phyloP scores from a whole-genome alignment of 2,113 vertebrate genomes.

The Cricetomys ansorgei region DNA sequence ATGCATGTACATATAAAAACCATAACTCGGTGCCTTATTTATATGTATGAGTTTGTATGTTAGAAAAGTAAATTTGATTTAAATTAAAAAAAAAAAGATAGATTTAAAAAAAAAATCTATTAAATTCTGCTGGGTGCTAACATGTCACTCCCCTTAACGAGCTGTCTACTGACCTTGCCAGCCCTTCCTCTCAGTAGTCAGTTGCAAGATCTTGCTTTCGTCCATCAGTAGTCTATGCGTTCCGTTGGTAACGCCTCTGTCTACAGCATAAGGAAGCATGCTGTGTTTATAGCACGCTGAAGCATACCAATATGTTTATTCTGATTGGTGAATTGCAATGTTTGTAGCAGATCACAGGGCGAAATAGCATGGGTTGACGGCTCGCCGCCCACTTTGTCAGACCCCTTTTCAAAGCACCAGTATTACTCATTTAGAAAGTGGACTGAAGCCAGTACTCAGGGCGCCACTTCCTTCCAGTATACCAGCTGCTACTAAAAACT shows the following conservation, averaged over 20 bases:
- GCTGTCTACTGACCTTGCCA: neutral
- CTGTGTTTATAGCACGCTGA: neutral
- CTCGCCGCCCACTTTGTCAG: slow-evolving; percentile 72
- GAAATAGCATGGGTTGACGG: slow-evolving; percentile 80
- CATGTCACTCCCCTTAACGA: neutral
- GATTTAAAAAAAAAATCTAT: neutral
- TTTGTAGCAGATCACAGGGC: slow-evolving; percentile 37
- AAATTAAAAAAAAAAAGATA: neutral
- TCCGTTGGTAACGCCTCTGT: neutral
- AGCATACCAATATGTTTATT: slow-evolving; percentile 75
- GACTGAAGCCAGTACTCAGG: slow-evolving; percentile 84
- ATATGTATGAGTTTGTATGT: neutral
- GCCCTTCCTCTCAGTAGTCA: neutral
- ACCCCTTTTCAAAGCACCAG: slow-evolving; percentile 78
- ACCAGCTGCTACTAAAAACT: slow-evolving; percentile 91
- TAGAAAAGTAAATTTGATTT: neutral
- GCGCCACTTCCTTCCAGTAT: slow-evolving; percentile 82
- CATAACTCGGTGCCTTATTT: no score
- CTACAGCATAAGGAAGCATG: slow-evolving; percentile 3
- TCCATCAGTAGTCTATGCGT: neutral
- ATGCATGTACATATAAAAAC: neutral
- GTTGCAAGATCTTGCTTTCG: slow-evolving; percentile 18
- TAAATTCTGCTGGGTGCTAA: neutral
- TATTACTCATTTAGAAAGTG: slow-evolving; percentile 85
- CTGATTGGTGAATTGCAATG: slow-evolving; percentile 59